Conservation (phyloP, 2,888 invertebrate species). For the Callinectes sapidus region DNA sequence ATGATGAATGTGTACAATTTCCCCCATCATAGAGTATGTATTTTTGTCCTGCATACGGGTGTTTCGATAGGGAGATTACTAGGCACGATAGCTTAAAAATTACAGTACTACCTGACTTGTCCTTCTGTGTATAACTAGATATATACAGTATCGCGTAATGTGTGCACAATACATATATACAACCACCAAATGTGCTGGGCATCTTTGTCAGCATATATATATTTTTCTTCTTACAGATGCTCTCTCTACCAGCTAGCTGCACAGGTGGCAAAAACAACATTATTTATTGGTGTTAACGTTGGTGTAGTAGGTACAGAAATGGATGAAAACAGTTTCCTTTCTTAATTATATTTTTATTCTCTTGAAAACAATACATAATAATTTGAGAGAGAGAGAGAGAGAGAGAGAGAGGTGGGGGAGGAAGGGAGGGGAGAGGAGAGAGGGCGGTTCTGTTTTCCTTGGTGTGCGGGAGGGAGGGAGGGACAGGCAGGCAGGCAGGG, state of each 20-base stretch:
- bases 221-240: no score
- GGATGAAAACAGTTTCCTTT: neutral
- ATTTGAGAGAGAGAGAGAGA: slow-evolving; percentile 15
- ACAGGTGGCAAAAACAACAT: no score
- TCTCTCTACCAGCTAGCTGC: no score
- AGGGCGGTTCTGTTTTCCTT: slow-evolving; percentile 46
- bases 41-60: neutral
- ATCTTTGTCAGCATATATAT: no score
- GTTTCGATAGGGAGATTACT: neutral
- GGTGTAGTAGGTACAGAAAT: neutral
- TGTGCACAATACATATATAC: neutral
- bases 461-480: neutral
- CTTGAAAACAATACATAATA: neutral
- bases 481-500: neutral
- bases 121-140: neutral
- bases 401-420: neutral
- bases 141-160: neutral
- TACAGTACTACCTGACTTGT: neutral
- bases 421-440: slow-evolving; percentile 23
- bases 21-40: neutral
- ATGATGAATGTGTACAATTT: no score
- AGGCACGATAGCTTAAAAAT: neutral
- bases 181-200: no score
- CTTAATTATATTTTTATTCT: neutral
- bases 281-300: no score